Conservation (phyloP, 2,113 vertebrate genomes). For the Cyanoliseus patagonus region DNA sequence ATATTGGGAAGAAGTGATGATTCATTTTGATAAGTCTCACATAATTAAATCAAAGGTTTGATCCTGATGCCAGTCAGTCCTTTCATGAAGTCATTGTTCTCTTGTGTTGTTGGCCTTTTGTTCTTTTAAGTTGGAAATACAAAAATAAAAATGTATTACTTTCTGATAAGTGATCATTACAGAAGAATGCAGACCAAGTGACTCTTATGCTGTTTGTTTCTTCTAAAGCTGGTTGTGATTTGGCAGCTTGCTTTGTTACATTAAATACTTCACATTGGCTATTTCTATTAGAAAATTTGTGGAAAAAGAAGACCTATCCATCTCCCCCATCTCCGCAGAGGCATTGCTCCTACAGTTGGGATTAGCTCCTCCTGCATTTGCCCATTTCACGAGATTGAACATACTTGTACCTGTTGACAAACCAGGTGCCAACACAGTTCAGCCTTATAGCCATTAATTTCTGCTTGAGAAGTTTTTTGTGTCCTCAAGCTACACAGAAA, state of each 20-base stretch:
- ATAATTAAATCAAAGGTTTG: neutral
- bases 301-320: neutral
- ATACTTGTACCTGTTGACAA: neutral
- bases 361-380: neutral
- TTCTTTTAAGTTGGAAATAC: neutral
- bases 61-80: neutral
- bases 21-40: neutral
- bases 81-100: neutral
- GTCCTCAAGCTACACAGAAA: neutral
- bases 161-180: neutral
- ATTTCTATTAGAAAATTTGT: neutral
- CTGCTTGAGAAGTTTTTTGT: neutral
- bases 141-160: neutral
- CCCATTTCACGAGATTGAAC: accelerated
- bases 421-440: neutral
- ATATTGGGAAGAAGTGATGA: neutral
- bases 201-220: neutral
- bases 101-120: neutral
- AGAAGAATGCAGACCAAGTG: neutral
- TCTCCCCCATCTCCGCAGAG: too few species aligned
- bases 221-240: neutral
- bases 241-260: neutral
- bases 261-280: neutral
- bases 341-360: neutral
- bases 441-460: neutral